phyloP scores from a whole-genome alignment of 1,140 invertebrate genomes.

The Aethina tumida region DNA sequence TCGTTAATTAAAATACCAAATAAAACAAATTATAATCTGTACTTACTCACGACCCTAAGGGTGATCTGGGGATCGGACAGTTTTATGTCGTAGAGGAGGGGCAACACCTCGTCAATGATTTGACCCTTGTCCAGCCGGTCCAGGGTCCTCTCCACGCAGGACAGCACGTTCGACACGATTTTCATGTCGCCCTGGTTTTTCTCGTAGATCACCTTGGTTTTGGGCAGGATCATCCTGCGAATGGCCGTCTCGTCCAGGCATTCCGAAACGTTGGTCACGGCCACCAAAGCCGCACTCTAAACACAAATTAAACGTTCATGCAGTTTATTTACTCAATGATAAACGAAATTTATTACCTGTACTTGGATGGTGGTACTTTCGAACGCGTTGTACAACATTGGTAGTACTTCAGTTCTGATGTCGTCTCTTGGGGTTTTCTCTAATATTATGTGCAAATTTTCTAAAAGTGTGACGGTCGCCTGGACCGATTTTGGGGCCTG shows the following conservation, averaged over 20 bases:
- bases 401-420: conserved; percentile 70
- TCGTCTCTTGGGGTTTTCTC: conserved; percentile 78
- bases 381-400: conserved; percentile 79
- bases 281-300: conserved; percentile 81
- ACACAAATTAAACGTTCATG: not conserved
- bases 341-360: conserved; percentile 60
- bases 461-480: conserved; percentile 81
- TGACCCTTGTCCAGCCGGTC: conserved; percentile 77
- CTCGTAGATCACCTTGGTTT: conserved; percentile 80
- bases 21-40: too few relatives aligned
- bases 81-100: conserved; percentile 77
- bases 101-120: conserved; percentile 87
- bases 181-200: conserved; percentile 72
- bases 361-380: conserved; percentile 88
- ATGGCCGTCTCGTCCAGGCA: conserved; percentile 77
- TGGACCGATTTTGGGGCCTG: conserved; percentile 78
- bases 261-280: conserved; percentile 76
- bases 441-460: conserved; percentile 85
- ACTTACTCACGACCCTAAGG: conserved; percentile 75
- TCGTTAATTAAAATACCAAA: too few relatives aligned
- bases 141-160: conserved; percentile 68
- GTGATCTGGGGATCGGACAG: conserved; percentile 77
- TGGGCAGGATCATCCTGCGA: conserved; percentile 72
- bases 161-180: conserved; percentile 64
- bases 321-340: not conserved